Conservation (phyloP, 2,113 vertebrate genomes). For the Xenopus tropicalis region UCB_Xtro_10.0 CM004451.2:77165501-77166000, state of each 20-base stretch:
- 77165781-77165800: conserved; percentile 61
- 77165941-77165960: conserved; percentile 75
- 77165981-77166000: conserved; percentile 97
- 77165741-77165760: conserved; percentile 61
- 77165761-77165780: conserved; percentile 58
- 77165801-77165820: conserved; percentile 82
- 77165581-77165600: conserved; percentile 59
- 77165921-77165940: conserved; percentile 90
- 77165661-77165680: conserved; percentile 75
- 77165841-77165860: conserved; percentile 97
- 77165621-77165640: conserved; percentile 72
- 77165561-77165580: conserved; percentile 55
- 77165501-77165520: conserved; percentile 55
- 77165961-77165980: conserved; percentile 98
- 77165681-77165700: conserved; percentile 83
- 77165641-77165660: conserved; percentile 66
- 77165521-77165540: conserved; percentile 58
- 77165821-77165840: conserved; percentile 96
- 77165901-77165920: conserved; percentile 98
- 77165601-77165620: conserved; percentile 52
- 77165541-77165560: conserved; percentile 60
- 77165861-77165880: conserved; percentile 99
- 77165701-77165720: conserved; percentile 86
- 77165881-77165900: conserved; percentile 95
- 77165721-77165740: conserved; percentile 93